Evolutionary conservation across 53 echinoderm and acorn worm genomes (phyloP), one percentile per base, ranked within the genome.

Genomic region (Actinopyga echinites): DNA sequence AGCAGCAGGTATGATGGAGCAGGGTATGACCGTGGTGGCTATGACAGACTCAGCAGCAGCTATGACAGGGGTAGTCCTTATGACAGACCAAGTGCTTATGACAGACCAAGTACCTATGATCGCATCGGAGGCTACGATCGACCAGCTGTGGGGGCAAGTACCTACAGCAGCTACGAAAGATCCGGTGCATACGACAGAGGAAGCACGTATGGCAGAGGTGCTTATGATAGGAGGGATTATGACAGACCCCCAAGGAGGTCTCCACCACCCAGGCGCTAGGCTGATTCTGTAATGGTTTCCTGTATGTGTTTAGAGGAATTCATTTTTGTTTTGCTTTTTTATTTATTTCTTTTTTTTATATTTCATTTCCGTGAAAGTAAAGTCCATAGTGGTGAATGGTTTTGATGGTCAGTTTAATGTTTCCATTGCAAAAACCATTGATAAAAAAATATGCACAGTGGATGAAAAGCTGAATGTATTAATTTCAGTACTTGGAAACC

Each of bases 231-330:
- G 34, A 22, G 81, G 1, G 63, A 59, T 29, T 80, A 80, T 10
- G 81, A 80, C 35, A 59, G 81, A 42, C 24, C 81, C 1, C 60
- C 44, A 4, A 80, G 81, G 31, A 33, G 81, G 20, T 80, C 81
- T 5, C 81, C 81, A 59, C 81, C 81, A 42, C 81, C 81, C 5
- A 80, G 81, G 81, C 81, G 81, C 23, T 80, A 69, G 38, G 30
- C 13, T n/a, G 5, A 62, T 17, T 68, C 30, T 7, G 21, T 68
- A 33, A n/a, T 17, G 13, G 68, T 34, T 9, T 10, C 21, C 33
- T 35, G 33, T 32, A 30, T 35, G 33, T 34, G 20, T 36, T 15
- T 5, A n/a, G 17, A 33, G 33, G 32, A 69, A 31, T 9, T 9
- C 21, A 68, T 22, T 6, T 8, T 11, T 19, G 64, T 24, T 24